Percentiles rank a stretch among this genome's conserved stretches.
Evolutionary conservation across 2,113 vertebrate species (phyloP).

Genomic region (Pitta sordida): DNA sequence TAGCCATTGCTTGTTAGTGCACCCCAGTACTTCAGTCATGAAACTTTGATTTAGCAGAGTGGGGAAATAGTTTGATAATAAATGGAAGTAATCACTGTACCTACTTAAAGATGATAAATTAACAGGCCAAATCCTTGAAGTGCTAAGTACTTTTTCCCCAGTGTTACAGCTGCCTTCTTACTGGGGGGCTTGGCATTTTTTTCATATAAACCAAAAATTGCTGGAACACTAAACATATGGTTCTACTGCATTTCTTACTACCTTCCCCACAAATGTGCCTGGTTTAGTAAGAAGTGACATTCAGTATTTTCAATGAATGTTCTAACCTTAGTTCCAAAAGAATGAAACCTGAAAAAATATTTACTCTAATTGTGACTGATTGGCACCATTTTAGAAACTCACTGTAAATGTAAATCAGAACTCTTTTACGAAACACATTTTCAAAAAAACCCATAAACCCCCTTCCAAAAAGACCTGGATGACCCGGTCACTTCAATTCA

Average conservation of each 20-base stretch:
- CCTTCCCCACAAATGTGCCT: not conserved
- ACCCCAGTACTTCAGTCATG: too few species aligned
- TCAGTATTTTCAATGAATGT: slow-evolving; percentile 18
- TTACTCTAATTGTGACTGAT: slow-evolving; percentile 14
- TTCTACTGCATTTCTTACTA: not conserved
- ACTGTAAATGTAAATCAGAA: not conserved
- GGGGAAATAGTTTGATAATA: not conserved
- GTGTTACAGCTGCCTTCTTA: not conserved
- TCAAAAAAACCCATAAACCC: not conserved
- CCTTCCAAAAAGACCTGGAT: not conserved
- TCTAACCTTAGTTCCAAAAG: slow-evolving; percentile 30
- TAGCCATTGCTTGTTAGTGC: not conserved
- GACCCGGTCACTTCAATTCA: not conserved
- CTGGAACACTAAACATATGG: not conserved
- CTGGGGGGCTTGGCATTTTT: not conserved
- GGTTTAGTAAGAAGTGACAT: not conserved
- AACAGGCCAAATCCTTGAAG: not conserved
- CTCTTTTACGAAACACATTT: not conserved
- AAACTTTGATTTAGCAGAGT: not conserved
- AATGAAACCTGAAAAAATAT: slow-evolving; percentile 63
- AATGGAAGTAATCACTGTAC: not conserved
- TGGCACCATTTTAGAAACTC: not conserved
- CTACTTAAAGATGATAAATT: not conserved
- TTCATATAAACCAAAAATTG: not conserved
- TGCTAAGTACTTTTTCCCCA: not conserved